Base-by-base conservation (phyloP, 2,113 vertebrate genomes). In the Anguilla rostrata region DNA sequence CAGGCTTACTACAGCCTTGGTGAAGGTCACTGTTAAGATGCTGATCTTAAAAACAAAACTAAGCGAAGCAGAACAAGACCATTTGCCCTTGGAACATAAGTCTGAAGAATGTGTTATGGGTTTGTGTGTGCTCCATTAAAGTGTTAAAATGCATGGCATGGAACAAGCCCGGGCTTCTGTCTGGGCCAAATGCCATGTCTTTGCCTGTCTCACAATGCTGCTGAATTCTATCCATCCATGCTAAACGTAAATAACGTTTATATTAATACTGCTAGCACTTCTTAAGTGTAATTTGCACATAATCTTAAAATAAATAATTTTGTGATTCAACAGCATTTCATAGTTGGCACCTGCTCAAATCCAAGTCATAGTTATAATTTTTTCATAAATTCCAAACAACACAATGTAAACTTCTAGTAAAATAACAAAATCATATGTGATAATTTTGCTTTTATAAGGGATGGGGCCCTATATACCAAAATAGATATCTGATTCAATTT, bases 101-200 rank as follows among this genome's bases (percentile, higher is more conserved):
- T 75, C 71, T 75, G 71, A 1, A 75, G 71, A 75, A 75, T 75
- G 71, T 9, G 26, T 75, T 34, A 34, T 75, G 71, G 20, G 29
- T 46, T 41, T 53, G 40, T 83, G 53, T 39, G 60, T 39, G 57
- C 29, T 22, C 40, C 39, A 7, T 56, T 26, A 86, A 56, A 78
- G 43, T 26, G 26, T 39, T 43, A 20, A 46, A 39, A 57, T 82
- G 43, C 86, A 40, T 66, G 40, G 15, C 81, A 22, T 81, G 83
- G 22, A n/a, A 82, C 82, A 46, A 78, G 14, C 49, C 46, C 53
- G 40, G 56, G 34, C 60, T 86, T 80, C 71, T 26, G n/a, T 83
- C 9, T 83, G 53, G 15, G n/a, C 82, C 29, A 83, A 14, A 60
- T 83, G 16, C 34, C 53, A 22, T 9, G 39, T 57, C 15, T 9